Conservation (phyloP, 2,113 vertebrate species). For the Peromyscus polionotus region DNA sequence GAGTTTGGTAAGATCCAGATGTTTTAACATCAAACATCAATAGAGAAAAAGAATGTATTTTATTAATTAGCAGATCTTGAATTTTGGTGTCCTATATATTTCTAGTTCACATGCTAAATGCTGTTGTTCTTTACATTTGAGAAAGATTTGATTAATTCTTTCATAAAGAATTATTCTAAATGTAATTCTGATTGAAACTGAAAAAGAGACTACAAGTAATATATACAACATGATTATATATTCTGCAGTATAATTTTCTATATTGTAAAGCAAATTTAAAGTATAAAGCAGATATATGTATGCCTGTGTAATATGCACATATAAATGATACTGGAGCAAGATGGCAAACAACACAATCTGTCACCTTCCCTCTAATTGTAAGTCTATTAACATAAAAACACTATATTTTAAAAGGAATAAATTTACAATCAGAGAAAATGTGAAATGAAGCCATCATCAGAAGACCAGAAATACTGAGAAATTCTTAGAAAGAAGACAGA, state of each 20-base stretch:
- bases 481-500: constrained; percentile 28
- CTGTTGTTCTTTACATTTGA: neutral
- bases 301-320: neutral
- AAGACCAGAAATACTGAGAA: constrained; percentile 4
- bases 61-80: neutral
- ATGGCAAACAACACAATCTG: constrained; percentile 10
- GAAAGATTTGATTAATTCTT: neutral
- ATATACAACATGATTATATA: neutral
- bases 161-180: neutral
- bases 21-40: constrained; percentile 38
- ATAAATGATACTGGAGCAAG: neutral
- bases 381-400: constrained; percentile 31
- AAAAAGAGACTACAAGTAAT: constrained; percentile 22
- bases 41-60: constrained; percentile 17
- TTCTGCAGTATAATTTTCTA: constrained; percentile 7
- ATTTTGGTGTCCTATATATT: constrained; percentile 11
- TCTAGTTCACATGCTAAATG: neutral
- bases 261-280: neutral
- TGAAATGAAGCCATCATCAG: constrained; percentile 37
- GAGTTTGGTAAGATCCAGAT: neutral
- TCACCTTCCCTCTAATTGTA: neutral
- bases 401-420: constrained; percentile 44
- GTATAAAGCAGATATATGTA: neutral
- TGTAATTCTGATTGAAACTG: neutral
- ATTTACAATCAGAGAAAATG: constrained; percentile 28